A percentile compares a stretch with the other conserved stretches of the same genome.
Conservation (phyloP, 2,888 invertebrate species). For the Noctuana brunneofusca region DNA sequence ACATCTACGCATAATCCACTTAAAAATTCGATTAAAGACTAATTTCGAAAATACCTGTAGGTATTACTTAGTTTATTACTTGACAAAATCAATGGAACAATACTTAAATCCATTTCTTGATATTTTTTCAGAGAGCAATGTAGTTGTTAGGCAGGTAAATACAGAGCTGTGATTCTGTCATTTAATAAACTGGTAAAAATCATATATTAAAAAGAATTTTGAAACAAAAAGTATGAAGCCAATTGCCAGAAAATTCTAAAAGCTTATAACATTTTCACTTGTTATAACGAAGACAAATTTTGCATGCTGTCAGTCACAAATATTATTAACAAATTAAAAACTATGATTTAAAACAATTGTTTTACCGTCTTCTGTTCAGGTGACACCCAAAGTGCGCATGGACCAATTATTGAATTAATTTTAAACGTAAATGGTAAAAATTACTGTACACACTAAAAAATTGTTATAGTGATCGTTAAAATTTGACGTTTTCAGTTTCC, state of each 20-base stretch:
- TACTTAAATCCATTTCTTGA: background rate
- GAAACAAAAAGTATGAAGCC: conserved; percentile 68
- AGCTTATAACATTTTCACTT: conserved; percentile 62
- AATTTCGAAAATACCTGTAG: conserved; percentile 43
- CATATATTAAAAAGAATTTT: conserved; percentile 60
- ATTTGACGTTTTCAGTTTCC: background rate
- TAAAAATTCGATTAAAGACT: conserved; percentile 49
- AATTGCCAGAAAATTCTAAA: conserved; percentile 71
- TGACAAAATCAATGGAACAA: conserved; percentile 49
- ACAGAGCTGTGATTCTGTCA: conserved; percentile 46
- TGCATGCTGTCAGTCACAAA: conserved; percentile 81
- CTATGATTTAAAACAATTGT: conserved; percentile 63
- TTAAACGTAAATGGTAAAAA: conserved; percentile 39
- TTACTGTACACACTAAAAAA: conserved; percentile 2
- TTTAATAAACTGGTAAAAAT: conserved; percentile 45
- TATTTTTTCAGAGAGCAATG: background rate
- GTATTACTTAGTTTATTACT: conserved; percentile 40
- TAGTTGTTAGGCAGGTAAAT: too few species aligned
- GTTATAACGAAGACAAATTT: conserved; percentile 61
- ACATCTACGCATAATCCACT: conserved; percentile 69
- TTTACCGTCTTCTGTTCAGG: conserved; percentile 81
- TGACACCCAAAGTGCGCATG: conserved; percentile 74
- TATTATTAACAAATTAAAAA: conserved; percentile 61
- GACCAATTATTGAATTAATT: conserved; percentile 69
- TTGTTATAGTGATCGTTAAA: background rate